Evolutionary conservation across 2,797 vertebrate genomes (phyloP), one percentile per base, ranked within the genome.

Genomic region (Neoniphon sammara): DNA sequence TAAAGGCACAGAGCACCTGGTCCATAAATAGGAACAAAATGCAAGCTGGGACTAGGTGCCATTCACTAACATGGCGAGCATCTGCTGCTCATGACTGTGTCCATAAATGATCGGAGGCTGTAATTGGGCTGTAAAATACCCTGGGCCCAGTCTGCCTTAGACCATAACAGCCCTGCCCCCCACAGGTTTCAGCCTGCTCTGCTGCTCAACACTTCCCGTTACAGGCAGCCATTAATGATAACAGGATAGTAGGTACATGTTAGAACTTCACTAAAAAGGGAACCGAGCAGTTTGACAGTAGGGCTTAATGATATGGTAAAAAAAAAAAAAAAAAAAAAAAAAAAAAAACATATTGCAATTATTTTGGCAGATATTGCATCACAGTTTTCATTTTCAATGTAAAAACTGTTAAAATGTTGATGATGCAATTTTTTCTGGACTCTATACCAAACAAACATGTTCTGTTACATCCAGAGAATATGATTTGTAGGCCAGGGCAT

Each of bases 41-140:
- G 64, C 56, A 72, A 50, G 58, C 70, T 82, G 73, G 58, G 66
- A 70, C 23, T 47, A 25, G 25, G 70, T 67, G 44, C 21, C 70
- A 36, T 81, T 85, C 76, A 78, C 68, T 61, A 69, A 77, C 73
- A 84, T 70, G 78, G 61, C 57, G 69, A 66, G 60, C 68, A 73
- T 72, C 70, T 86, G 70, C 61, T 80, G 66, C 70, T 65, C 57
- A 47, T 79, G 67, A 79, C 47, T 49, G 59, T 65, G 54, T 60
- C 50, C 59, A 74, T 78, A 78, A 88, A 82, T 53, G 60, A 81
- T 63, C 25, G 70, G 23, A 64, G 64, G 55, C 20, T 60, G 54
- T 68, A 84, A 77, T 62, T 83, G 65, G 62, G 53, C 57, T 75
- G 75, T 88, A 76, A 88, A 82, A 71, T 73, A 68, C 50, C 54